Evolutionary conservation across 2,888 invertebrate species (phyloP).

Genomic region (Drosophila longiperda): DNA sequence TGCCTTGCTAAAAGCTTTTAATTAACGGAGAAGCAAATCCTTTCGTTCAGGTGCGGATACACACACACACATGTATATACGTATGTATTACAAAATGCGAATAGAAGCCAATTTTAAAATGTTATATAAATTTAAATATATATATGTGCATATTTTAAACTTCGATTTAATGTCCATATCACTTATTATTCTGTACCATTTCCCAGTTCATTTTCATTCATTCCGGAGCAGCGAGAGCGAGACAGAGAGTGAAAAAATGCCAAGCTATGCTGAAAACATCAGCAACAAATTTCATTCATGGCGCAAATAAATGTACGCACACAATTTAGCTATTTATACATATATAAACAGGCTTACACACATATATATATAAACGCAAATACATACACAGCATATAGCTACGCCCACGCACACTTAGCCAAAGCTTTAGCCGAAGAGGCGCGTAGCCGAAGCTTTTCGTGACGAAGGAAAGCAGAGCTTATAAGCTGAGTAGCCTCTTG

Average conservation of each 20-base stretch:
- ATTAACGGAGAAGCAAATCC: background rate
- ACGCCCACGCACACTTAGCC: slow-evolving; percentile 14
- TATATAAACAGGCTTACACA: background rate
- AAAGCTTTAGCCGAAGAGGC: background rate
- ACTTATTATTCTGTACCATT: background rate
- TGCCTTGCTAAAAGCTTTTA: background rate
- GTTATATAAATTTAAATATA: background rate
- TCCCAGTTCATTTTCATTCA: background rate
- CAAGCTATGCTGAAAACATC: background rate
- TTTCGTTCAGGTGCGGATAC: background rate
- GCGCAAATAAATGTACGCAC: slow-evolving; percentile 40
- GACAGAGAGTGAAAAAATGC: background rate
- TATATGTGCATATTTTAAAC: background rate
- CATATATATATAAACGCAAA: background rate
- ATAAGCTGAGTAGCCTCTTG: slow-evolving; percentile 7
- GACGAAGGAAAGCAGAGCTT: slow-evolving; percentile 1
- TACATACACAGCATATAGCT: background rate
- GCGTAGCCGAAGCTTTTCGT: background rate
- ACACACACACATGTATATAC: background rate
- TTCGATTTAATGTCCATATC: background rate
- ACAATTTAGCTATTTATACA: slow-evolving; percentile 14
- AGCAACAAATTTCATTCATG: slow-evolving; percentile 52
- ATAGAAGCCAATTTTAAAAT: background rate
- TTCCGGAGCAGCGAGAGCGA: background rate
- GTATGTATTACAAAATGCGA: background rate